These are phyloP conservation scores for Labeo catla DNA, from an alignment of 2,113 vertebrate genomes.

Conservation along the genomic window DNA sequence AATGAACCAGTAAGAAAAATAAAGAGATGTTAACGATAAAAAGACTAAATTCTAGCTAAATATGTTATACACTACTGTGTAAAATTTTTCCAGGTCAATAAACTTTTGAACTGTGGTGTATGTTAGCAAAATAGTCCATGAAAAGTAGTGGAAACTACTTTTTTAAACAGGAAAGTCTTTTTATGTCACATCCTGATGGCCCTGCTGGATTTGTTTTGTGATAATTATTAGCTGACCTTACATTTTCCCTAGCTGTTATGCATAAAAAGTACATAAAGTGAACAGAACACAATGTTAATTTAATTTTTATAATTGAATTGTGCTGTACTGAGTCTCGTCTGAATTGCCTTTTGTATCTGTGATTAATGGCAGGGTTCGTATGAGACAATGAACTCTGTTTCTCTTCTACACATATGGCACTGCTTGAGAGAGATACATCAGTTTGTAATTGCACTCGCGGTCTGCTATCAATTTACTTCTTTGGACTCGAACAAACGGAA, in stretches of 20 bases:
- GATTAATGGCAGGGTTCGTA: conserved; percentile 17
- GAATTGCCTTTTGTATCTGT: not conserved
- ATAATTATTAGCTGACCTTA: not conserved
- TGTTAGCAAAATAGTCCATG: not conserved
- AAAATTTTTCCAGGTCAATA: not conserved
- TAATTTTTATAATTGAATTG: not conserved
- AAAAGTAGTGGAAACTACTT: no score
- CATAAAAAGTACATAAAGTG: not conserved
- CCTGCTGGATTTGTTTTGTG: not conserved
- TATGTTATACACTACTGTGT: not conserved
- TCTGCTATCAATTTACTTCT: conserved; percentile 74
- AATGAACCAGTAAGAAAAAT: not conserved
- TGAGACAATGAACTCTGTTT: conserved; percentile 3
- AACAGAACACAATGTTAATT: not conserved
- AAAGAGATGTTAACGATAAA: not conserved
- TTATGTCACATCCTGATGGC: not conserved
- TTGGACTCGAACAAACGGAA: conserved; percentile 51
- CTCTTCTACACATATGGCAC: conserved; percentile 66
- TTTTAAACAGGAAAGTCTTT: no score
- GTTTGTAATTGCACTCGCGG: conserved; percentile 64
- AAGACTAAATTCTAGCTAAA: not conserved
- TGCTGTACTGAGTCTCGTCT: not conserved
- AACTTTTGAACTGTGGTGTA: not conserved
- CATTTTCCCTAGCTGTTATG: not conserved
- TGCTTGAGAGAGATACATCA: conserved; percentile 54